phyloP scores from a whole-genome alignment of 2,888 invertebrate genomes.

The Diaperis boleti region DNA sequence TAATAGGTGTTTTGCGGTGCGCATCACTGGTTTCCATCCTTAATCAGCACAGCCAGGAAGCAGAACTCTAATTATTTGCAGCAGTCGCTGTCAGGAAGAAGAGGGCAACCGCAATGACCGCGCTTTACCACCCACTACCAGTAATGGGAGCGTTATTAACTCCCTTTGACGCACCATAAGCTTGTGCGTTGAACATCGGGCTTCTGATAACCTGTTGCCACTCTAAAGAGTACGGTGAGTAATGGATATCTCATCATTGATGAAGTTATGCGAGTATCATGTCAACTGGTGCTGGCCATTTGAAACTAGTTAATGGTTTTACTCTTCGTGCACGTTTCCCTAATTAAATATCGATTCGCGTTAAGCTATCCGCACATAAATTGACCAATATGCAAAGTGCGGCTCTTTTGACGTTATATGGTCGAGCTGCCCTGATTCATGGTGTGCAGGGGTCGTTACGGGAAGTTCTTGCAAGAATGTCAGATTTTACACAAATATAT shows the following conservation, averaged over 20 bases:
- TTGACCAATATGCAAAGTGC: constrained; percentile 32
- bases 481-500: too few species aligned
- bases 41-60: constrained; percentile 26
- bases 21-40: constrained; percentile 26
- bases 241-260: constrained; percentile 18
- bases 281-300: constrained; percentile 17
- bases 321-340: constrained; percentile 24
- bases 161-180: constrained; percentile 51
- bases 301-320: constrained; percentile 25
- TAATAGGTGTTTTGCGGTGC: constrained; percentile 40
- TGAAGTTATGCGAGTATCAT: constrained; percentile 17
- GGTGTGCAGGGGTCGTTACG: constrained; percentile 3
- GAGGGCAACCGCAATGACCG: constrained; percentile 47
- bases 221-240: constrained; percentile 28
- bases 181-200: constrained; percentile 47
- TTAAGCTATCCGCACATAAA: constrained; percentile 26
- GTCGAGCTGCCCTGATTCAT: constrained; percentile 22
- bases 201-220: constrained; percentile 50
- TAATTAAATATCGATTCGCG: constrained; percentile 40
- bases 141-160: constrained; percentile 53
- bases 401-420: constrained; percentile 31
- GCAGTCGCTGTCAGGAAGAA: constrained; percentile 32
- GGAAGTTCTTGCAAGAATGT: too few species aligned
- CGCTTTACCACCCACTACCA: constrained; percentile 45
- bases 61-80: constrained; percentile 38